Base-by-base conservation (phyloP, 2,888 invertebrate species). In the Copidosoma aretas region DNA sequence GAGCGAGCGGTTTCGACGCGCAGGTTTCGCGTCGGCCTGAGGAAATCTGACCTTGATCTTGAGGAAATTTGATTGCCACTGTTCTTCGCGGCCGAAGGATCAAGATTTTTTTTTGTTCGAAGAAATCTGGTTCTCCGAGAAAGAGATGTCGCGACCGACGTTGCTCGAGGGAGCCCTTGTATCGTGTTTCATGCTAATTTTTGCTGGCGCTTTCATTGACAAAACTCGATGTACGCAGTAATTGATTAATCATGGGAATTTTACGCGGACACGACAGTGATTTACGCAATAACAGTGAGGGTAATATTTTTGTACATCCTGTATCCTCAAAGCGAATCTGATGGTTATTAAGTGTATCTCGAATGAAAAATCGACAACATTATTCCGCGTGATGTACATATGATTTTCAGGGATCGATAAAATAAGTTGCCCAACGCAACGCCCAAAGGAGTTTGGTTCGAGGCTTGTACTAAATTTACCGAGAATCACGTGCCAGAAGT, bases 41-140 rank as follows among this genome's bases (percentile, higher is more conserved):
- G 53, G 52, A 39, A 43, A 41, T 57, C 41, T 58, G 39, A 41
- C 64, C 70, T 71, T 67, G 67, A 71, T 71, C 64, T 64, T 71
- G 67, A 59, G 61, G 46, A 61, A 61, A 64, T 64, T 64, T 21
- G 49, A 24, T 61, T 51, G 41, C 49, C 43, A 49, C 51, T 15
- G 17, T 51, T 52, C 43, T 43, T 59, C 43, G 22, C 3, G 21
- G 17, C 8, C 21, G 39, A 41, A 46, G 56, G 39, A 19, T 49
- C 43, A 12, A 21, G 32, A 22, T 43, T 58, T 58, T 58, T 58
- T 43, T 39, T 19, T 10, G 39, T 5, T 21, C 14, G 2, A 19
- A 1, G 8, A 19, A 52, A 21, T 52, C 21, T 52, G 17, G 22
- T 21, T 12, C 14, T 10, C 10, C 5, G 21, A 21, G 52, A 46